These are phyloP conservation scores for Meloidogyne hapla DNA, from an alignment of 1,140 invertebrate species.

Conservation along the genomic window DNA sequence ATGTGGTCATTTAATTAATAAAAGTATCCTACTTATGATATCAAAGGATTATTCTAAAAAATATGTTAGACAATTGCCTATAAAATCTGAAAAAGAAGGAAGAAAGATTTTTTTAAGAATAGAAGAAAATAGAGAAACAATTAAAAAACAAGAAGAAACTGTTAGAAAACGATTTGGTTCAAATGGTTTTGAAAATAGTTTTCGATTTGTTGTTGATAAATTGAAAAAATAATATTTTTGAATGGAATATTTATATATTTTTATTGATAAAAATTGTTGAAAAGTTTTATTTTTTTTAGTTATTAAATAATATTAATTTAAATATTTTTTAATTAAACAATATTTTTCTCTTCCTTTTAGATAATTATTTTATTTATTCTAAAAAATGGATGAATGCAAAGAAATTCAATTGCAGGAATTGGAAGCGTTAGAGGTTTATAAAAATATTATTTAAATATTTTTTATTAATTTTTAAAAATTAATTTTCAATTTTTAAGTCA, in stretches of 20 bases:
- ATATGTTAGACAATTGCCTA: neutral
- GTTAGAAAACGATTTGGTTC: neutral
- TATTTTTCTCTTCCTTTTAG: too few species aligned
- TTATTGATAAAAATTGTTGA: too few species aligned
- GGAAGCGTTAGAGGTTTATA: slow-evolving; percentile 20
- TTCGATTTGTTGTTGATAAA: neutral
- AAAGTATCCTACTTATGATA: slow-evolving; percentile 28
- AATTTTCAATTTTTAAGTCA: neutral
- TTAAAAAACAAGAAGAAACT: neutral
- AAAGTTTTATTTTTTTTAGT: too few species aligned
- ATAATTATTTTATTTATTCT: neutral
- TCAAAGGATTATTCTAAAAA: slow-evolving; percentile 8
- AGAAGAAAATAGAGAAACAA: neutral
- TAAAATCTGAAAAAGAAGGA: neutral
- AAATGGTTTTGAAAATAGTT: neutral
- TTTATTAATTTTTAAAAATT: neutral
- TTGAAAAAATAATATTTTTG: neutral
- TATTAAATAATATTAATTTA: too few species aligned
- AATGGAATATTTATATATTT: too few species aligned
- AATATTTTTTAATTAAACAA: too few species aligned
- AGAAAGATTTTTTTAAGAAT: too few species aligned
- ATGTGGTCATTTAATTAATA: slow-evolving; percentile 38
- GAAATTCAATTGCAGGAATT: slow-evolving; percentile 25
- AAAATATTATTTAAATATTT: neutral
- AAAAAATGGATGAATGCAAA: neutral